phyloP scores from a whole-genome alignment of 2,888 invertebrate species.

The Tineola bisselliella region DNA sequence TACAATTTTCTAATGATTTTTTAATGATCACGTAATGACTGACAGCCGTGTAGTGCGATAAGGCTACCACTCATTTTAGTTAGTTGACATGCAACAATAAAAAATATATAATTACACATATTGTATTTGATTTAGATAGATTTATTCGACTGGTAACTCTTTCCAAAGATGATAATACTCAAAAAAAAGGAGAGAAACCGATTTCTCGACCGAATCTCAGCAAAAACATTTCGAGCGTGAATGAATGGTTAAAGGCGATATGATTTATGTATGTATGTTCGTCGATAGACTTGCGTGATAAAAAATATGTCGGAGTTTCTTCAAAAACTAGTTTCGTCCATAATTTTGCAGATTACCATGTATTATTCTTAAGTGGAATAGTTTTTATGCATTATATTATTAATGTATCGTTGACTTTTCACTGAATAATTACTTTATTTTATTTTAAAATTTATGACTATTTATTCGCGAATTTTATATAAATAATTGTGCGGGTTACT shows the following conservation, averaged over 20 bases:
- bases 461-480: no score
- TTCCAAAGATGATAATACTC: no score
- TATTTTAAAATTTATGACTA: no score
- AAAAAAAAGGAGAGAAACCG: background rate
- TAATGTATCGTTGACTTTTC: background rate
- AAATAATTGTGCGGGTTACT: no score
- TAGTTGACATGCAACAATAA: background rate
- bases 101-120: background rate
- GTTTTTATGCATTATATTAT: no score
- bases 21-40: constrained; percentile 59
- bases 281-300: constrained; percentile 12
- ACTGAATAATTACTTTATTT: no score
- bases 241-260: constrained; percentile 2
- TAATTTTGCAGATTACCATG: constrained; percentile 5
- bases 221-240: background rate
- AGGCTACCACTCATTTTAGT: background rate
- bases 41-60: constrained; percentile 30
- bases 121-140: no score
- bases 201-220: background rate
- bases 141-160: no score
- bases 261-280: constrained; percentile 8
- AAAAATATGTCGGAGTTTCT: background rate
- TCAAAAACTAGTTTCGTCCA: background rate
- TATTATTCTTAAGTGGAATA: background rate
- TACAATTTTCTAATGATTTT: constrained; percentile 45